These are phyloP conservation scores for Pandemis corylana DNA, from an alignment of 2,888 invertebrate genomes.

Conservation along the genomic window DNA sequence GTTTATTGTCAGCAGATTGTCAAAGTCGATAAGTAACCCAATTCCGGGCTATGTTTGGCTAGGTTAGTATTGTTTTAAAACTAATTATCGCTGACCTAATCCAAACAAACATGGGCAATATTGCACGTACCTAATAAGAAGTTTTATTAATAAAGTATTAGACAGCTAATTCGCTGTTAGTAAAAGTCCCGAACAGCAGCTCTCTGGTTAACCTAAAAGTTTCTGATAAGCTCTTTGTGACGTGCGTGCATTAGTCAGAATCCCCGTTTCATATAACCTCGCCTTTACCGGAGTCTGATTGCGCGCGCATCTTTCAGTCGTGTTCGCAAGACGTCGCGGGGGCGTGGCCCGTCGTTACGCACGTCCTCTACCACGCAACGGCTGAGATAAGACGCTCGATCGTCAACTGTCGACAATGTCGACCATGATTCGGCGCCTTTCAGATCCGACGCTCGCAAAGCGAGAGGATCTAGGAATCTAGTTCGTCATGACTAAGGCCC, in stretches of 20 bases:
- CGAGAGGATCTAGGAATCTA: not conserved
- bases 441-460: not conserved
- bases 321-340: conserved; percentile 65
- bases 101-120: not conserved
- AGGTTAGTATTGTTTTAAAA: conserved; percentile 20
- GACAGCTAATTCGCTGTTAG: not conserved
- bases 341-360: conserved; percentile 79
- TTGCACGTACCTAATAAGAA: not conserved
- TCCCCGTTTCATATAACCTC: conserved; percentile 56
- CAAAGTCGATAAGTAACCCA: not conserved
- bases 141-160: not conserved
- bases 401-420: conserved; percentile 44
- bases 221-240: not conserved
- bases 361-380: conserved; percentile 71
- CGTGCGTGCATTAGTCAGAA: conserved; percentile 41
- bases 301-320: conserved; percentile 77
- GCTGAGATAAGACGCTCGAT: conserved; percentile 62
- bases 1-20: not conserved
- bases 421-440: conserved; percentile 31
- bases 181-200: not conserved
- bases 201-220: not conserved
- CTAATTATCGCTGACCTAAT: not conserved
- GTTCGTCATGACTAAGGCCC: not conserved
- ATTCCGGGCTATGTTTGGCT: conserved; percentile 1
- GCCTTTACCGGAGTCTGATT: conserved; percentile 67